Evolutionary conservation across 2,888 invertebrate species (phyloP), one percentile per base, ranked within the genome.

Genomic region (Campoplex capitator): DNA sequence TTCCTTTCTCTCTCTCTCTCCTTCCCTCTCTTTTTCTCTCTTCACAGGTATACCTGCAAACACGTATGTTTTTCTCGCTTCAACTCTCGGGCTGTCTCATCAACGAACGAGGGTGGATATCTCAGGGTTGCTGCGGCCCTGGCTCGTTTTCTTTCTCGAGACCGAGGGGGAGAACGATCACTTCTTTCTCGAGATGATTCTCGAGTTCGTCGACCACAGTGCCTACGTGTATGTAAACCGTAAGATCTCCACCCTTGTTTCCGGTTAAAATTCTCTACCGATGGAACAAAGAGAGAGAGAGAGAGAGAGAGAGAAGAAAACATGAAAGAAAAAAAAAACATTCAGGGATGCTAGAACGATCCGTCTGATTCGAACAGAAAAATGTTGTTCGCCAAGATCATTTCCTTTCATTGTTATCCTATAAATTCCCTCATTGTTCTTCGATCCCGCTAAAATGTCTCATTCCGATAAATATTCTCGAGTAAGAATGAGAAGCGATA

Each of bases 71-170:
- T 77, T 48, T 77, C 32, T 48, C 51, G 23, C 54, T 71, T 62
- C 73, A 51, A 70, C 76, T 48, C 45, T 35, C 82, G 51, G 48
- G 51, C 68, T 83, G 82, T 88, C 87, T 89, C 88, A 89, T 89
- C 89, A 89, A 88, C 88, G 80, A 77, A 80, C 85, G 74, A 42
- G 84, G 78, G 82, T 85, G 84, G 83, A 83, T 83, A 87, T 88
- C 87, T 86, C 78, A 77, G 84, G 71, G 75, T 74, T 74, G 73
- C 84, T 68, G n/a, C n/a, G 70, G 67, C 85, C 82, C 75, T 74
- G 79, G 51, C 75, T 74, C 74, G 68, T 75, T 78, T 82, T 78
- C 67, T 75, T 81, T 77, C 54, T 58, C 65, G 62, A 75, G 79
- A 73, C 81, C 71, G 54, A 58, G 78, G 8, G 23, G 23, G 23